A percentile compares a stretch with the other conserved stretches of the same genome.
Conservation (phyloP, 64 coral and sea anemone species). For the Platygyra sinensis region DNA sequence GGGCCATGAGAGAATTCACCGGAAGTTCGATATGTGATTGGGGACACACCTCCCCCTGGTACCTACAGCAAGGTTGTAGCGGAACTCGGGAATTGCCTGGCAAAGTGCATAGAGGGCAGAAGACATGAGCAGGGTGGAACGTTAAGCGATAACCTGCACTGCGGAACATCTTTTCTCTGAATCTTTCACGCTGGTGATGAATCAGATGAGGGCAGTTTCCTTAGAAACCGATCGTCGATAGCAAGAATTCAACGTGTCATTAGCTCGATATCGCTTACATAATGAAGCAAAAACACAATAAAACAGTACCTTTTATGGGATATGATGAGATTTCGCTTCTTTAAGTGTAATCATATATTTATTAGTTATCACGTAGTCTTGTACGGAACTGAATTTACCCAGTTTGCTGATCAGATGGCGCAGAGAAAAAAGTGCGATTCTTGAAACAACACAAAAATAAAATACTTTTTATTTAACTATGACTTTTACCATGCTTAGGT, state of each 20-base stretch:
- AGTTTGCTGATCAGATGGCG: background rate
- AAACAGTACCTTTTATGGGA: slow-evolving; percentile 41
- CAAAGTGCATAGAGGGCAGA: background rate
- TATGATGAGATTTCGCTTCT: slow-evolving; percentile 21
- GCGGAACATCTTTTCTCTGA: background rate
- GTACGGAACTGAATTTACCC: background rate
- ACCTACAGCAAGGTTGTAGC: slow-evolving; percentile 2
- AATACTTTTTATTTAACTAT: background rate
- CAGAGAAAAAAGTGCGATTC: background rate
- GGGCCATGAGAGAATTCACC: background rate
- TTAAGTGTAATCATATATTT: slow-evolving; percentile 6
- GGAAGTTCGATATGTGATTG: slow-evolving; percentile 1
- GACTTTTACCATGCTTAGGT: background rate
- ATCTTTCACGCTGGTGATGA: background rate
- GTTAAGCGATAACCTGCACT: background rate
- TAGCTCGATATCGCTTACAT: slow-evolving; percentile 42
- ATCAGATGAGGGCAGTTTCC: background rate
- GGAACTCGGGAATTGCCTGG: slow-evolving; percentile 1
- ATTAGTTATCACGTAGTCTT: slow-evolving; percentile 12
- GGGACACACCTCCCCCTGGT: background rate
- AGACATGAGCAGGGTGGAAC: background rate
- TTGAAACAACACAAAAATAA: background rate
- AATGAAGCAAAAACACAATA: slow-evolving; percentile 29
- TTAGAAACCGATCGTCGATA: background rate
- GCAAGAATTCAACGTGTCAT: slow-evolving; percentile 8